Base-by-base conservation (phyloP, 1,140 invertebrate species). In the Rhynchophorus ferrugineus region DNA sequence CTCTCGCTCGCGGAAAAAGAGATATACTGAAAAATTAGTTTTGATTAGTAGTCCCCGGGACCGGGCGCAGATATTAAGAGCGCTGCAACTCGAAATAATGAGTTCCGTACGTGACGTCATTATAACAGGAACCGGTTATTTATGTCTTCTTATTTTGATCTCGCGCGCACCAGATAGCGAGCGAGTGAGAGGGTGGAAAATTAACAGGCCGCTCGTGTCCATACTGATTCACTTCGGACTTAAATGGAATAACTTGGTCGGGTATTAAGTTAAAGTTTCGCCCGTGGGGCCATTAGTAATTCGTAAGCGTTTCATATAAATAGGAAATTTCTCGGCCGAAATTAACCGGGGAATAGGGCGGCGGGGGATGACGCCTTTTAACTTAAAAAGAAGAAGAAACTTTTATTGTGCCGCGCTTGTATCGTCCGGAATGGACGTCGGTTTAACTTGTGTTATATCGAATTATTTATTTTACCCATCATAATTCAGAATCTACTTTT, bases 101-200 rank as follows among this genome's bases (percentile, higher is more conserved):
- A 69, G 66, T 69, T 69, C 68, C 63, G 68, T 60, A 69, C 68
- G 68, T 69, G 68, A 69, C 65, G 63, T 69, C 68, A 69, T 69
- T 68, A 69, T 65, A 65, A 68, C 63, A 57, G 62, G 60, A 67
- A 66, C 65, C 64, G 54, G 68, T 69, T 69, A 69, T 69, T 69
- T 68, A 69, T 68, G 63, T 66, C 63, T 61, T 64, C 63, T 60
- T 63, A 65, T 68, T 65, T 66, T 60, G 61, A 63, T 67, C 59
- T 62, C 62, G 54, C 63, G 60, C 5, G 11, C 24, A 11, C 24
- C 11, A 6, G 5, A 5, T 5, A 6, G 24, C 5, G 11, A 29
- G 24, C n/a, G n/a, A n/a, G 24, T 6, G 24, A 11, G 24, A 66
- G 66, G 62, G 64, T 50, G 59, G 64, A 60, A 67, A 69, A 69